Base-by-base conservation (phyloP, 2,797 vertebrate genomes). In the Serranus cabrilla region DNA sequence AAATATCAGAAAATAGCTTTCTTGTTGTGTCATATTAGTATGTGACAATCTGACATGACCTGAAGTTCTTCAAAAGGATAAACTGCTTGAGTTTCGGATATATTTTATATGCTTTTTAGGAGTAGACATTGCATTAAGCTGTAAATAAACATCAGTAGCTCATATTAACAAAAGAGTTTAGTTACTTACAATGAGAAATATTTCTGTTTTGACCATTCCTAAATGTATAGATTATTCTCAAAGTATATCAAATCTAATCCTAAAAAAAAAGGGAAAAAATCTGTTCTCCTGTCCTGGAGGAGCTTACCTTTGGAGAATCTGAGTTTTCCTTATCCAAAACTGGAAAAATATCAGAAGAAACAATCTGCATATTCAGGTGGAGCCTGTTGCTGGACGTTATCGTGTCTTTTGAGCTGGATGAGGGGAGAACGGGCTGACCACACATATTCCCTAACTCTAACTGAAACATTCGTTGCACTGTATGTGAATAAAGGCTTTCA, bases 401-500 rank as follows among this genome's bases (percentile, higher is more conserved):
- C 43, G 63, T 79, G 75, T 85, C 57, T 82, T 87, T 86, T 78
- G 78, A 87, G 71, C 82, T 72, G 67, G 70, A 78, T 80, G 80
- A 66, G 67, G 73, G 65, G 72, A 85, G 90, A 94, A 93, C 85
- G 73, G 91, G 89, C 93, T 92, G 92, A 93, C 87, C 88, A 84
- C 87, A 93, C 91, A 93, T 91, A 92, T 93, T 91, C 87, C 74
- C 83, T 64, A 86, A 87, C 85, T 91, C 84, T 74, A 89, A 90
- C 91, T 81, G 90, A 91, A 93, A 92, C 80, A 50, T 68, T 84
- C 76, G 88, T 93, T 90, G 89, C 90, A 92, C 89, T 89, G 91
- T 91, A 88, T 84, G 86, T 65, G 84, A 89, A 94, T 93, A 93
- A 93, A 93, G 86, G 86, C 87, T 85, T 90, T 87, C 85, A 91